A percentile compares a stretch with the other conserved stretches of the same genome.
Evolutionary conservation across 2,113 vertebrate species (phyloP).

Genomic region (Garra rufa): DNA sequence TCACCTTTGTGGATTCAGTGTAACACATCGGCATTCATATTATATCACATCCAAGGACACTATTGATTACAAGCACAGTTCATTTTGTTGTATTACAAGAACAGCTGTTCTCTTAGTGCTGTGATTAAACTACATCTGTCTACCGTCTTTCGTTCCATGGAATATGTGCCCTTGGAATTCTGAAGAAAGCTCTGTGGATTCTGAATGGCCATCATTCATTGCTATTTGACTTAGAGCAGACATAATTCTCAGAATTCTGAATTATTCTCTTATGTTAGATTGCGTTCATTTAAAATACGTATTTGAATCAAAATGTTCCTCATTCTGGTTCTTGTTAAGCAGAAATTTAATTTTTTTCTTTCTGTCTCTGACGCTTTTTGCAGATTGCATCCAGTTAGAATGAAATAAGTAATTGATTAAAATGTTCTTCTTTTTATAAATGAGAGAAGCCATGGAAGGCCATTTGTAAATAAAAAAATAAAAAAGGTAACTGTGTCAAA

Average conservation of each 20-base stretch:
- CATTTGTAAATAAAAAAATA: no score
- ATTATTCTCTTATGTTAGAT: background rate
- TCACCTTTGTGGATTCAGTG: slow-evolving; percentile 26
- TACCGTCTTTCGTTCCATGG: background rate
- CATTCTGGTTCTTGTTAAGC: background rate
- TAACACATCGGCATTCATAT: slow-evolving; percentile 10
- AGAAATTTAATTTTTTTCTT: background rate
- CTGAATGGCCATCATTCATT: background rate
- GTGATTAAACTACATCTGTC: slow-evolving; percentile 5
- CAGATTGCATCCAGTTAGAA: background rate
- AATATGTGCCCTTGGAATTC: slow-evolving; percentile 19
- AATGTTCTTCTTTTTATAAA: background rate
- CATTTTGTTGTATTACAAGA: background rate
- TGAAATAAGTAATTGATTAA: background rate
- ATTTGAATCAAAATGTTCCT: background rate
- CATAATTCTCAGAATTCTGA: background rate
- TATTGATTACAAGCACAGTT: background rate
- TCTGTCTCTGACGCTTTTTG: background rate
- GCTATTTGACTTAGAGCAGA: background rate
- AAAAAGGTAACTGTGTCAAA: no score
- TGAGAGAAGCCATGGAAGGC: background rate
- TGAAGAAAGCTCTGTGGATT: slow-evolving; percentile 7
- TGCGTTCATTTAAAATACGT: background rate
- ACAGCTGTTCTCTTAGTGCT: background rate
- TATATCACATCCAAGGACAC: slow-evolving; percentile 30